Conservation (phyloP, 2,113 vertebrate species). For the Isurus oxyrinchus region DNA sequence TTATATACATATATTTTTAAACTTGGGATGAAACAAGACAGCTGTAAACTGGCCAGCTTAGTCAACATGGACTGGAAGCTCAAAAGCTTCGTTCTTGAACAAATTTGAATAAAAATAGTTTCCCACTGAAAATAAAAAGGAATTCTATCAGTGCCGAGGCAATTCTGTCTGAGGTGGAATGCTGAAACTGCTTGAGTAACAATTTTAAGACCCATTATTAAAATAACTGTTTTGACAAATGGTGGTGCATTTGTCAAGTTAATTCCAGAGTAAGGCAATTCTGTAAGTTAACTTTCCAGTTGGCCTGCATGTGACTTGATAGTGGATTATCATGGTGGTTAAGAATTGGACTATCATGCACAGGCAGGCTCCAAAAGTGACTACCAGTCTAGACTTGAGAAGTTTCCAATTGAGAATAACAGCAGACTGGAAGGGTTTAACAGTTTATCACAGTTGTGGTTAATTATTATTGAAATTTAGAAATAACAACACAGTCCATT, state of each 20-base stretch:
- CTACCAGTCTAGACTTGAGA: not conserved
- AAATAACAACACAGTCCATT: not conserved
- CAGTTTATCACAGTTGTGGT: not conserved
- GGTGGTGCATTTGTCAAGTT: not conserved
- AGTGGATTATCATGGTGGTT: not conserved
- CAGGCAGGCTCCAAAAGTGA: not conserved
- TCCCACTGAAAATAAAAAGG: not conserved
- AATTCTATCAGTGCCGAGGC: not conserved
- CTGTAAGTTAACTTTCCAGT: not conserved
- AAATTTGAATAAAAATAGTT: not conserved
- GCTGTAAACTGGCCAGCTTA: not conserved
- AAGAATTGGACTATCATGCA: too few relatives aligned
- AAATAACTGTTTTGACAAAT: not conserved
- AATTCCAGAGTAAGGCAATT: not conserved
- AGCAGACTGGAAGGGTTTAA: not conserved
- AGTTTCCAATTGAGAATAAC: not conserved
- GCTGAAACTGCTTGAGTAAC: not conserved
- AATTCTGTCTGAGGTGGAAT: not conserved
- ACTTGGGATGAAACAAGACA: too few relatives aligned
- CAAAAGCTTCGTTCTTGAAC: not conserved
- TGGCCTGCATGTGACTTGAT: not conserved
- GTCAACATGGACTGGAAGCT: not conserved
- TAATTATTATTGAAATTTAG: constrained; percentile 8
- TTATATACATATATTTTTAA: not conserved
- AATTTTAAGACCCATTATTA: not conserved